Evolutionary conservation across 2,888 invertebrate species (phyloP).

Genomic region (Cancer borealis): DNA sequence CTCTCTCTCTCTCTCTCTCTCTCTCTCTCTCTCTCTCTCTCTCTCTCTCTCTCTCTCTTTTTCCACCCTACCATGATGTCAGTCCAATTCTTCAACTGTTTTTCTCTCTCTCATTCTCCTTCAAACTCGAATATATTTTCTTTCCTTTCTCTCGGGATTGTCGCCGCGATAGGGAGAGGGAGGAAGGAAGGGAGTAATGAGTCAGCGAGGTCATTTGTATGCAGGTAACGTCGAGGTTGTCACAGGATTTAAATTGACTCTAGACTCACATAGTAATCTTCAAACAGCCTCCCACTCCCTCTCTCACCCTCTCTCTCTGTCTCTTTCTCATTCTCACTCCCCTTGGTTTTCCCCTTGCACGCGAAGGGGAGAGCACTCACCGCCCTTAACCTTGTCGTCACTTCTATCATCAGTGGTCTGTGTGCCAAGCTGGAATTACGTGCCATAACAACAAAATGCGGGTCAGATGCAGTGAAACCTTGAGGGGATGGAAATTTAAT

Average conservation of each 20-base stretch:
- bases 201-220: not conserved
- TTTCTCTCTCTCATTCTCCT: conserved; percentile 25
- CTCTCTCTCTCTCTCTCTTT: conserved; percentile 53
- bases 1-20: conserved; percentile 58
- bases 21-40: conserved; percentile 57
- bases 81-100: not conserved
- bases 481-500: not conserved
- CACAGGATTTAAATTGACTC: conserved; percentile 37
- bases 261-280: not conserved
- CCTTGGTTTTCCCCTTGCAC: not conserved
- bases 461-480: not conserved
- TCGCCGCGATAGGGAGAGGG: not conserved
- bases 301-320: not conserved
- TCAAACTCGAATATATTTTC: conserved; percentile 35
- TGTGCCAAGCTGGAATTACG: not conserved
- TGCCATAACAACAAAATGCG: not conserved
- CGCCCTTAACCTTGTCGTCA: not conserved
- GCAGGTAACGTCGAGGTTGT: conserved; percentile 4
- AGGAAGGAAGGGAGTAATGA: conserved; percentile 29
- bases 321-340: not conserved
- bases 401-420: conserved; percentile 4
- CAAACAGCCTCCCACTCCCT: not conserved
- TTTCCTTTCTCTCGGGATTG: not conserved
- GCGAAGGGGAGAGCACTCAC: not conserved
- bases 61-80: not conserved